Evolutionary conservation across 2,113 vertebrate genomes (phyloP).

Genomic region (Varanus salvator): DNA sequence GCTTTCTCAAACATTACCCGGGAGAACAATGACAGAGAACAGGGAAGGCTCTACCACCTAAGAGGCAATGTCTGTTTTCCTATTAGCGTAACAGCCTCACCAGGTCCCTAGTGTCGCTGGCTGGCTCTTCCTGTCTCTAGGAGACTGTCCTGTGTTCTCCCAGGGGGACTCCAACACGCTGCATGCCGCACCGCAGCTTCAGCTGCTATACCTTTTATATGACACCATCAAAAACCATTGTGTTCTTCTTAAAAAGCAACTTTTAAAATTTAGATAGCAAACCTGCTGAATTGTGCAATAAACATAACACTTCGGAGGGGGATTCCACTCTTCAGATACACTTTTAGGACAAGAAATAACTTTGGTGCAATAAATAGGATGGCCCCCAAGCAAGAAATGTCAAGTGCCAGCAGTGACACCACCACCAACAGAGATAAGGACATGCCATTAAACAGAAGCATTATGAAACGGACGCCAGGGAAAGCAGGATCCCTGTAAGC

Average conservation of each 20-base stretch:
- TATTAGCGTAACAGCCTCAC: not conserved
- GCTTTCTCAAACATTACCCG: not conserved
- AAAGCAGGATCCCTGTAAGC: not conserved
- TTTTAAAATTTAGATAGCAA: not conserved
- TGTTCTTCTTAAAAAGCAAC: not conserved
- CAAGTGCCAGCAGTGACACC: not conserved
- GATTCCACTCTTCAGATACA: not conserved
- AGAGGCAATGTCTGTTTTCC: not conserved
- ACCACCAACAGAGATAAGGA: not conserved
- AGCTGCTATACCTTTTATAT: not conserved
- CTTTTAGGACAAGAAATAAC: not conserved
- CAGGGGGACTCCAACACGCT: no score
- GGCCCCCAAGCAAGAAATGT: not conserved
- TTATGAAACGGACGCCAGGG: not conserved
- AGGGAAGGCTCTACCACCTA: not conserved
- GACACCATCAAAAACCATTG: not conserved
- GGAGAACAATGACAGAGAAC: not conserved
- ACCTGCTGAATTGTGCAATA: not conserved
- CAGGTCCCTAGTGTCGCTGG: not conserved
- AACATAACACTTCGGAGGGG: no score
- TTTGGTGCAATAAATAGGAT: not conserved
- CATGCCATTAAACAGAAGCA: not conserved
- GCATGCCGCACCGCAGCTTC: not conserved
- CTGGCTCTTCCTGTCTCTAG: no score
- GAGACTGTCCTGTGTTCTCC: no score